phyloP scores from a whole-genome alignment of 2,888 invertebrate species.

The Craniophora ligustri region DNA sequence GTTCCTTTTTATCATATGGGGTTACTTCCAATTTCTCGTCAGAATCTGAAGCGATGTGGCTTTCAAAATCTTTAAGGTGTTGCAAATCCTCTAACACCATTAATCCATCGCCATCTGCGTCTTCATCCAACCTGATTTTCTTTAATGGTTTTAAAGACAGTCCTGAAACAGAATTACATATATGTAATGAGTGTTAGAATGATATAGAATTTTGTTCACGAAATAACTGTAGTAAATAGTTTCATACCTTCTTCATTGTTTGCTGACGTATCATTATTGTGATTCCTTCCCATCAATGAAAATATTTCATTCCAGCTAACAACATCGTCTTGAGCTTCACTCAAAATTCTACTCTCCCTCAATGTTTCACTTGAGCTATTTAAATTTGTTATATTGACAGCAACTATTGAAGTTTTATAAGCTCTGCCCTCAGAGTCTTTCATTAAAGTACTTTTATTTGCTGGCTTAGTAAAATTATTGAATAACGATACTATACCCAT shows the following conservation, averaged over 20 bases:
- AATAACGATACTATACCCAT: constrained; percentile 90
- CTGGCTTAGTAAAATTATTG: constrained; percentile 85
- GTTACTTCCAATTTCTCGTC: constrained; percentile 76
- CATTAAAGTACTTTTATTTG: constrained; percentile 77
- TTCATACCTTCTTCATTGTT: constrained; percentile 61
- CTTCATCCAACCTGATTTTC: constrained; percentile 68
- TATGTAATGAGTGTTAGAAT: neutral
- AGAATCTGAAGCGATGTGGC: constrained; percentile 81
- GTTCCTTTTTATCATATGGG: constrained; percentile 61
- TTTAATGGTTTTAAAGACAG: constrained; percentile 55
- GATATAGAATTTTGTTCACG: neutral
- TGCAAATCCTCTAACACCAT: constrained; percentile 80
- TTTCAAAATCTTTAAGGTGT: constrained; percentile 85
- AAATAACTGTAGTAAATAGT: neutral
- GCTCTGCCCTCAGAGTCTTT: constrained; percentile 84
- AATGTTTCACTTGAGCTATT: constrained; percentile 61
- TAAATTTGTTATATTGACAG: constrained; percentile 77
- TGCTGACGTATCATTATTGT: constrained; percentile 61
- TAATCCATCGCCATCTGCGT: constrained; percentile 76
- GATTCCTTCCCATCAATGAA: constrained; percentile 72
- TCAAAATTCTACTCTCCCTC: constrained; percentile 75
- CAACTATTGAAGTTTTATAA: constrained; percentile 83
- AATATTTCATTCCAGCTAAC: constrained; percentile 80
- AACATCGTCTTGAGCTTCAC: constrained; percentile 66
- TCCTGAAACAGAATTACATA: constrained; percentile 62